Evolutionary conservation across 2,888 invertebrate species (phyloP).

Genomic region (Pseudococcus longispinus): DNA sequence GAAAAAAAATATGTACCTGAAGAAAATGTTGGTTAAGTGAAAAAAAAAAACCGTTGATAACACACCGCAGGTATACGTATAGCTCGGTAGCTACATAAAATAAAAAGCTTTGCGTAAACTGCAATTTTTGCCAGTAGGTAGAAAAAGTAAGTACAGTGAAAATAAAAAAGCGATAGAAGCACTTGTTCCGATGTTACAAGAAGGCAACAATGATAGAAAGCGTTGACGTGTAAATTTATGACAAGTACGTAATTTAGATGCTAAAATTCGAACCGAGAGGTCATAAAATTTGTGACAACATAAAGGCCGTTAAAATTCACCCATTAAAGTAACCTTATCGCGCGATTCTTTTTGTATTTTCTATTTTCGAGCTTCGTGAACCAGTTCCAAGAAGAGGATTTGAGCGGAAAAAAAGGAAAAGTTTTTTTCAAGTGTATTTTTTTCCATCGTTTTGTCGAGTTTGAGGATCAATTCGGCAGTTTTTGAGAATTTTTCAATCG

Average conservation of each 20-base stretch:
- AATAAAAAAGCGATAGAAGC: background rate
- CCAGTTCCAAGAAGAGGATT: background rate
- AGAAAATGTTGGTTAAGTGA: background rate
- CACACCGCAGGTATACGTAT: background rate
- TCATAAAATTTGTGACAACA: slow-evolving; percentile 6
- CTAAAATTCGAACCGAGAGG: slow-evolving; percentile 3
- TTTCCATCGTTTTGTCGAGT: no score
- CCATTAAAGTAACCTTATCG: background rate
- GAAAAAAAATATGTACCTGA: background rate
- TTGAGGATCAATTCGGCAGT: no score
- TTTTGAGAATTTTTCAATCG: no score
- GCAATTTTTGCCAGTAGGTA: background rate
- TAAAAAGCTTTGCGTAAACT: background rate
- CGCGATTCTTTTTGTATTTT: background rate
- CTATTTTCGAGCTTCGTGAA: background rate
- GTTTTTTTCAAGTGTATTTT: background rate
- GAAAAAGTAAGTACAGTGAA: background rate
- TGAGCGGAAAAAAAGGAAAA: background rate
- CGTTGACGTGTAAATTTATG: slow-evolving; percentile 21
- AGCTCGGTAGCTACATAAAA: background rate
- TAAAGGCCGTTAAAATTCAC: slow-evolving; percentile 1
- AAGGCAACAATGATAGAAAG: background rate
- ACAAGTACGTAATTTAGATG: background rate
- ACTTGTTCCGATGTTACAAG: background rate
- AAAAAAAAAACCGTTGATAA: background rate